These are phyloP conservation scores for Oxycera nigricornis DNA, from an alignment of 2,888 invertebrate genomes.

Conservation along the genomic window DNA sequence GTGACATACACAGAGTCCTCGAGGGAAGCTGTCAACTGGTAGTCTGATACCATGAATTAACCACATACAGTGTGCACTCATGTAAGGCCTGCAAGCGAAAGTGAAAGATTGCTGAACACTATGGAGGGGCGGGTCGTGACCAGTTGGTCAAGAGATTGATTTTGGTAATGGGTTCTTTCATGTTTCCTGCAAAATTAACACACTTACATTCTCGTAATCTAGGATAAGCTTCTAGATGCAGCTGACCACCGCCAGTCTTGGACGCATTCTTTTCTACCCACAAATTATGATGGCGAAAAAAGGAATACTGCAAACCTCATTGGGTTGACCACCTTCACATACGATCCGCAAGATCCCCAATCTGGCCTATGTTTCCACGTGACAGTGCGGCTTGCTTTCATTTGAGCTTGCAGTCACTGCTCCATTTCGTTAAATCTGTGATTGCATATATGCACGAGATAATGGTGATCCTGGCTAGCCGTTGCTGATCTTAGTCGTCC, in stretches of 20 bases:
- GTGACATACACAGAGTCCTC: slow-evolving; percentile 19
- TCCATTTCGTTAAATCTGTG: slow-evolving; percentile 30
- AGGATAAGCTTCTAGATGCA: too few species aligned
- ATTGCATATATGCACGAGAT: slow-evolving; percentile 32
- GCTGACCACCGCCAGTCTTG: too few species aligned
- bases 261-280: not conserved
- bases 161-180: too few species aligned
- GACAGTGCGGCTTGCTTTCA: not conserved
- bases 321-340: not conserved
- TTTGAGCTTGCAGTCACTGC: not conserved
- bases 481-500: slow-evolving; percentile 1
- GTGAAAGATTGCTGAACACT: too few species aligned
- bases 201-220: too few species aligned
- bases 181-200: too few species aligned
- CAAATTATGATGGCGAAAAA: not conserved
- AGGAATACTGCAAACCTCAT: not conserved
- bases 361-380: slow-evolving; percentile 14
- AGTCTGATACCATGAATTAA: not conserved
- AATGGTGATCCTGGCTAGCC: slow-evolving; percentile 17
- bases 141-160: too few species aligned
- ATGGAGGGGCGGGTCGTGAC: too few species aligned
- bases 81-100: not conserved
- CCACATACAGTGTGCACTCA: not conserved
- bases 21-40: not conserved
- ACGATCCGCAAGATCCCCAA: not conserved